phyloP scores from a whole-genome alignment of 1,140 invertebrate genomes.

The Chrysopa pallens region DNA sequence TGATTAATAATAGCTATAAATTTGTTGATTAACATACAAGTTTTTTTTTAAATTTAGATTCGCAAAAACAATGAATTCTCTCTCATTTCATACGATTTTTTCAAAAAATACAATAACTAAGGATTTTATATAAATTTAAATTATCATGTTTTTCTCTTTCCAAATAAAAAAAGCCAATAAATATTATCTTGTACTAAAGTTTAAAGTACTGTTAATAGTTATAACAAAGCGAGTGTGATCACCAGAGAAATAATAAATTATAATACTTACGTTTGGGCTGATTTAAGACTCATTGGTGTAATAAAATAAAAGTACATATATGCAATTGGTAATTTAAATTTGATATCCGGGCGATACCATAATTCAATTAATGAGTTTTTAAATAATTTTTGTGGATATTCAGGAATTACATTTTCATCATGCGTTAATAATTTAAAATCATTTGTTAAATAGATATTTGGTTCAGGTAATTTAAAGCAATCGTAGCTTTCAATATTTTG shows the following conservation, averaged over 20 bases:
- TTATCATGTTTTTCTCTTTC: no score
- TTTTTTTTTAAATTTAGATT: no score
- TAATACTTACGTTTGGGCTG: conserved; percentile 38
- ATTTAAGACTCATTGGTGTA: conserved; percentile 37
- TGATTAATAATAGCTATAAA: no score
- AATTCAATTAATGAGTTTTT: conserved; percentile 43
- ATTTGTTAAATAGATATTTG: conserved; percentile 68
- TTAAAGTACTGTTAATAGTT: no score
- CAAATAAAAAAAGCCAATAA: no score
- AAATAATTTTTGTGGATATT: conserved; percentile 43
- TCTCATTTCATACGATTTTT: no score
- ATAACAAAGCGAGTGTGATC: neutral
- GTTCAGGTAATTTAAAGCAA: conserved; percentile 49
- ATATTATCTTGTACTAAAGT: no score
- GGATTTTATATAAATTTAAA: no score
- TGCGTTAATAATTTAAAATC: conserved; percentile 52
- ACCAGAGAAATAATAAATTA: conserved; percentile 2
- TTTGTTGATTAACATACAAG: no score
- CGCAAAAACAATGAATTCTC: no score
- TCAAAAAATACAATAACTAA: no score
- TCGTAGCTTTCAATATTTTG: conserved; percentile 27
- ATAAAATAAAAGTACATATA: conserved; percentile 56
- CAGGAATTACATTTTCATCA: conserved; percentile 13
- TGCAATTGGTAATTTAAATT: conserved; percentile 68
- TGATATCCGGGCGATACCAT: conserved; percentile 76